Evolutionary conservation across 2,113 vertebrate species (phyloP).

Genomic region (Perca fluviatilis): DNA sequence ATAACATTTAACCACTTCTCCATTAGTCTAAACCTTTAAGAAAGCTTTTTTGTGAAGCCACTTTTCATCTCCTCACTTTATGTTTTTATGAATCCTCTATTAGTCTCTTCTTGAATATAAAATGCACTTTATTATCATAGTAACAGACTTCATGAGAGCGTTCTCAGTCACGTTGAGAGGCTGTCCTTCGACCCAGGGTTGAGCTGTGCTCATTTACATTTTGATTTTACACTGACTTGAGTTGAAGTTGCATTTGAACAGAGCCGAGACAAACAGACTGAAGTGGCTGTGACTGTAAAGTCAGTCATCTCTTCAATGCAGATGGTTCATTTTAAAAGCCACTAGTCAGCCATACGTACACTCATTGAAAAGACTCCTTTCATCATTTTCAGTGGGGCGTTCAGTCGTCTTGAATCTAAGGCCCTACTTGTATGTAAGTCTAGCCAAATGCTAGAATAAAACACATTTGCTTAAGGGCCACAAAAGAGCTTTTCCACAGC

Average conservation of each 20-base stretch:
- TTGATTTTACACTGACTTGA: slow-evolving; percentile 62
- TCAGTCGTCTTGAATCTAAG: slow-evolving; percentile 49
- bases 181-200: slow-evolving; percentile 32
- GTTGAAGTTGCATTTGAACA: slow-evolving; percentile 44
- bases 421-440: slow-evolving; percentile 55
- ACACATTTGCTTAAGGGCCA: slow-evolving; percentile 63
- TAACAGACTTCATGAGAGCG: slow-evolving; percentile 45
- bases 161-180: slow-evolving; percentile 40
- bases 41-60: not conserved
- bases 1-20: not conserved
- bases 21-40: not conserved
- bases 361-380: slow-evolving; percentile 52
- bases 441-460: slow-evolving; percentile 52
- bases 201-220: slow-evolving; percentile 69
- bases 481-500: slow-evolving; percentile 43
- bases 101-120: slow-evolving; percentile 37
- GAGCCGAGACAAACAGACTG: slow-evolving; percentile 44
- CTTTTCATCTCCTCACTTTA: slow-evolving; percentile 9
- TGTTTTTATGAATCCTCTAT: slow-evolving; percentile 25
- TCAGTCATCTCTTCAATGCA: slow-evolving; percentile 53
- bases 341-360: not conserved
- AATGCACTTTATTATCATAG: slow-evolving; percentile 64
- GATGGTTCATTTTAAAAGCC: slow-evolving; percentile 47
- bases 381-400: slow-evolving; percentile 45
- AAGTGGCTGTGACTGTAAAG: slow-evolving; percentile 49